Evolutionary conservation across 2,888 invertebrate genomes (phyloP), one percentile per base, ranked within the genome.

Genomic region (Tetragnatha montana): DNA sequence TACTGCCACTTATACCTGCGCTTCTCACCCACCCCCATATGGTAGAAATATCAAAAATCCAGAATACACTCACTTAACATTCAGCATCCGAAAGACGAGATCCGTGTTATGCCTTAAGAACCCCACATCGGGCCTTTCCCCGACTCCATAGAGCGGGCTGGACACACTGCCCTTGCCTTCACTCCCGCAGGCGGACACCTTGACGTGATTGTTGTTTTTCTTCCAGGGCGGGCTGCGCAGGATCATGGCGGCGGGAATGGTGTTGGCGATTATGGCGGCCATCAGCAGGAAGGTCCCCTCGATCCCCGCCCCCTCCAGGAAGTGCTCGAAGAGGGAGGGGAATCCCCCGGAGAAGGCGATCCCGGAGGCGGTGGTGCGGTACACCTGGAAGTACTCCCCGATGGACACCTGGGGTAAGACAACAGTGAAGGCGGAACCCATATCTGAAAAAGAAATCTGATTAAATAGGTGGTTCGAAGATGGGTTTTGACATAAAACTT

Each of bases 281-380:
- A 91, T 74, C 12, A 91, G 78, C n/a, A 91, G 86, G 51, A 91
- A 91, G 1, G 89, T 81, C n/a, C 89, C 90, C 6, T 88, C 22
- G 0, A 92, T 74, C 14, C 87, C 89, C 14, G 86, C 90, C 10
- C 73, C 8, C 4, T 71, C 22, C 1, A 92, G 60, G 49, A 90
- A 22, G 12, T 81, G 80, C 68, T 90, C 89, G 1, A 91, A 19
- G 3, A 92, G 75, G 2, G 83, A 81, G 0, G 91, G 91, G 22
- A 92, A 91, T 3, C 92, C 92, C 1, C 92, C 92, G 10, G 92
- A 89, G n/a, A 91, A 91, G 2, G 91, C 89, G 51, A 91, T 90
- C 10, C 92, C 92, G 0, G 89, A 87, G 8, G 92, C 92, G 7
- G 90, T 90, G 8, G 90, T 91, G 7, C 87, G 74, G 69, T 90